These are phyloP conservation scores for Drosophila tanythrix DNA, from an alignment of 2,888 invertebrate genomes.

Conservation along the genomic window DNA sequence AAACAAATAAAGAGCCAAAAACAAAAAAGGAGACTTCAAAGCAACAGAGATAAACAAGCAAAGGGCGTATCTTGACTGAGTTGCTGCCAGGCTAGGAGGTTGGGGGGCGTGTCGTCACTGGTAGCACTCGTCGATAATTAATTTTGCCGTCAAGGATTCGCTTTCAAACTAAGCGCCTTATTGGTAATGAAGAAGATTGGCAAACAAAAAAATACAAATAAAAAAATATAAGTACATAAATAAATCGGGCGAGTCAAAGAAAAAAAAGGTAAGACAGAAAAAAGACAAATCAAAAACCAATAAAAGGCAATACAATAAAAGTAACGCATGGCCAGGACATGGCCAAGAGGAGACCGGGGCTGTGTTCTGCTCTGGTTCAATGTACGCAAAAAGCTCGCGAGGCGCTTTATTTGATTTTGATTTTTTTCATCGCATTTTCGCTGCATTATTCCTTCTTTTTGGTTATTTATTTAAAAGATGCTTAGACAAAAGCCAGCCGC, in stretches of 20 bases:
- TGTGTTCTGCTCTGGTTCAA: conserved; percentile 49
- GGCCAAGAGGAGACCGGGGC: background rate
- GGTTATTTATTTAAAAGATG: conserved; percentile 77
- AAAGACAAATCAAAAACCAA: conserved; percentile 75
- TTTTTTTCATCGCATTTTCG: conserved; percentile 25
- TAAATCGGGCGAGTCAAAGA: conserved; percentile 15
- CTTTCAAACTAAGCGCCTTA: conserved; percentile 72
- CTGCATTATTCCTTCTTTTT: conserved; percentile 21
- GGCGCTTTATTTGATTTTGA: conserved; percentile 34
- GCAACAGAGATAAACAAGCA: conserved; percentile 63
- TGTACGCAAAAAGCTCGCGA: conserved; percentile 44
- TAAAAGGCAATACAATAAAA: conserved; percentile 72
- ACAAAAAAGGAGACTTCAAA: conserved; percentile 47
- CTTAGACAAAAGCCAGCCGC: conserved; percentile 63
- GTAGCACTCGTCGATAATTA: conserved; percentile 64
- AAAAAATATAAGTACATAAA: conserved; percentile 3
- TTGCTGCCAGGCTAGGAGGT: background rate
- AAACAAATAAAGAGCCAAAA: conserved; percentile 60
- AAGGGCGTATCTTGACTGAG: conserved; percentile 66
- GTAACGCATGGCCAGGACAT: conserved; percentile 35
- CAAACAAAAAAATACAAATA: conserved; percentile 9
- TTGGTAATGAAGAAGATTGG: conserved; percentile 53
- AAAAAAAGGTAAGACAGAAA: conserved; percentile 16
- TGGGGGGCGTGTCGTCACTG: conserved; percentile 36
- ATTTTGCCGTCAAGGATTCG: conserved; percentile 66